These are phyloP conservation scores for Rhinolophus ferrumequinum DNA, from an alignment of 2,113 vertebrate species.

Conservation along the genomic window DNA sequence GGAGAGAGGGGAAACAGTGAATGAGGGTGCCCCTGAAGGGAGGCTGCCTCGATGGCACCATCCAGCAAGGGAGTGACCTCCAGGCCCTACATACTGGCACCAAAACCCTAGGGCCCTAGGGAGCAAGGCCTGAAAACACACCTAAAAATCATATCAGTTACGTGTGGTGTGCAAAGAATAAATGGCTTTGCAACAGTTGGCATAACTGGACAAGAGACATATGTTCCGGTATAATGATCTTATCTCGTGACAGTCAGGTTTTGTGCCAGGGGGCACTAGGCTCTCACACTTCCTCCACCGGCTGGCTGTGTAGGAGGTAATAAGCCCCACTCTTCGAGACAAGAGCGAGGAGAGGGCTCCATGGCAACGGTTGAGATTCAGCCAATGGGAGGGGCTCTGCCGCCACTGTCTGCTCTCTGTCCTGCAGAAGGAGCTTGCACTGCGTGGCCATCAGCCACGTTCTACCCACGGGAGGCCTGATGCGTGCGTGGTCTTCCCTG, in stretches of 20 bases:
- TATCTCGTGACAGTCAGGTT: not conserved
- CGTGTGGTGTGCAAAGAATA: no score
- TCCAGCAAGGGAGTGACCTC: fast-evolving
- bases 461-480: fast-evolving
- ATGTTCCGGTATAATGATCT: no score
- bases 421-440: no score
- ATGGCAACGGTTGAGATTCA: no score
- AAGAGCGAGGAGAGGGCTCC: no score
- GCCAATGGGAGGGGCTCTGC: no score
- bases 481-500: not conserved
- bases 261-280: not conserved
- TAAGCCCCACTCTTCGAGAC: not conserved
- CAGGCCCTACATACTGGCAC: fast-evolving
- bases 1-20: no score
- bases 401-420: no score
- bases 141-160: not conserved
- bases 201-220: not conserved
- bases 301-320: not conserved
- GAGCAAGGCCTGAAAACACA: not conserved
- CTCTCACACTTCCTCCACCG: no score
- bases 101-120: not conserved
- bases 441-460: not conserved
- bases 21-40: not conserved
- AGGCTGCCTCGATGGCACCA: no score
- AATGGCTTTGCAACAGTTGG: not conserved